These are phyloP conservation scores for Notarius quadriscutis DNA, from an alignment of 2,113 vertebrate species.

Conservation along the genomic window DNA sequence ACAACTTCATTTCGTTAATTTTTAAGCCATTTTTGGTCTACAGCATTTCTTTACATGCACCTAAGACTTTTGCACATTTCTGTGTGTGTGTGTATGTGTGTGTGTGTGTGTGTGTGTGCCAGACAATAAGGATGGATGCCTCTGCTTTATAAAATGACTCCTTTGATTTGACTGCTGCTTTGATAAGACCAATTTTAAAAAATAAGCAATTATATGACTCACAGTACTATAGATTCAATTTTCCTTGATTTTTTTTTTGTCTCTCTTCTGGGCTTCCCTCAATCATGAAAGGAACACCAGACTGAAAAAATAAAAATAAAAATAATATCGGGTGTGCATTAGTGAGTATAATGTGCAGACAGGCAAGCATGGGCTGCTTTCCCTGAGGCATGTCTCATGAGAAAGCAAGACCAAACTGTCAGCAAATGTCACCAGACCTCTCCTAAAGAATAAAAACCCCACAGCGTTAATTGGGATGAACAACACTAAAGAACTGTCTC, in stretches of 20 bases:
- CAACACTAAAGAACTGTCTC: slow-evolving; percentile 4
- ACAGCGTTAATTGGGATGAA: not conserved
- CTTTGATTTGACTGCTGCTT: not conserved
- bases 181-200: not conserved
- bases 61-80: too few species aligned
- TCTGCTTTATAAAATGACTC: slow-evolving; percentile 19
- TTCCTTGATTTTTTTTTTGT: not conserved
- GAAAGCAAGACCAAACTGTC: not conserved
- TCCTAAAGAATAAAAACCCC: not conserved
- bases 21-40: too few species aligned
- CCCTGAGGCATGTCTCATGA: not conserved
- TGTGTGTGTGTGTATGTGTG: not conserved
- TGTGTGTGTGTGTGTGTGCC: not conserved
- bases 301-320: slow-evolving; percentile 1
- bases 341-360: not conserved
- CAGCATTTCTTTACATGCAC: too few species aligned
- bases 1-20: too few species aligned
- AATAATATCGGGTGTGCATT: slow-evolving; percentile 1
- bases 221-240: not conserved
- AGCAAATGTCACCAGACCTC: not conserved
- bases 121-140: slow-evolving; percentile 26
- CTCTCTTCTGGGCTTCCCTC: not conserved
- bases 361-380: not conserved
- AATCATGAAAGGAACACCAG: not conserved
- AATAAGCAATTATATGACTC: not conserved